phyloP scores from a whole-genome alignment of 2,113 vertebrate species.

The Anguilla rostrata region DNA sequence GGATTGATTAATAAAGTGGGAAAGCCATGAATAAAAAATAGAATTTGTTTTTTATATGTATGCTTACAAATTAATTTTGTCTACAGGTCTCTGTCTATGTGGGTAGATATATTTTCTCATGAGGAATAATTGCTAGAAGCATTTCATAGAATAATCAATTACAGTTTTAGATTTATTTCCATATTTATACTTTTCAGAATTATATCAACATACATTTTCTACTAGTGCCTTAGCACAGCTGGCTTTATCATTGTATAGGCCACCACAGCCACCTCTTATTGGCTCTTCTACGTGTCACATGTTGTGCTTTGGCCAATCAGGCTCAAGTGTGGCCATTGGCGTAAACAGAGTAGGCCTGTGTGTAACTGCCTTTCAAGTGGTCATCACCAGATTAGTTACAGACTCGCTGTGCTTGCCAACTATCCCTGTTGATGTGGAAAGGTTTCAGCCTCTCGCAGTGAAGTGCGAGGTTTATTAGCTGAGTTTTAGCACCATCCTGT shows the following conservation, averaged over 20 bases:
- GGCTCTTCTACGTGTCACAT: not conserved
- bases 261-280: not conserved
- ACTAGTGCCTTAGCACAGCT: not conserved
- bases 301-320: not conserved
- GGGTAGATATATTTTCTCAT: not conserved
- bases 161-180: not conserved
- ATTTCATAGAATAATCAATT: not conserved
- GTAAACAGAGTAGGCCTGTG: not conserved
- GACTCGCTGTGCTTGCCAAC: not conserved
- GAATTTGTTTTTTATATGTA: not conserved
- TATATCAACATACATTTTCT: not conserved
- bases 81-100: not conserved
- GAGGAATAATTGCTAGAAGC: not conserved
- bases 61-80: not conserved
- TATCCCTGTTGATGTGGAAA: not conserved
- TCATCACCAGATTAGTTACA: slow-evolving; percentile 4
- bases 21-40: not conserved
- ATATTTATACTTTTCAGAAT: not conserved
- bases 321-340: not conserved
- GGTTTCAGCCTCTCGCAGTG: not conserved
- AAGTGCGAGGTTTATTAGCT: not conserved
- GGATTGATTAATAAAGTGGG: too few relatives aligned
- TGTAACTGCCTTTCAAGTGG: not conserved
- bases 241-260: not conserved
- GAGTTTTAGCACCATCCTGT: not conserved